Evolutionary conservation across 2,797 vertebrate species (phyloP), one percentile per base, ranked within the genome.

Genomic region (Clarias pachynema): DNA sequence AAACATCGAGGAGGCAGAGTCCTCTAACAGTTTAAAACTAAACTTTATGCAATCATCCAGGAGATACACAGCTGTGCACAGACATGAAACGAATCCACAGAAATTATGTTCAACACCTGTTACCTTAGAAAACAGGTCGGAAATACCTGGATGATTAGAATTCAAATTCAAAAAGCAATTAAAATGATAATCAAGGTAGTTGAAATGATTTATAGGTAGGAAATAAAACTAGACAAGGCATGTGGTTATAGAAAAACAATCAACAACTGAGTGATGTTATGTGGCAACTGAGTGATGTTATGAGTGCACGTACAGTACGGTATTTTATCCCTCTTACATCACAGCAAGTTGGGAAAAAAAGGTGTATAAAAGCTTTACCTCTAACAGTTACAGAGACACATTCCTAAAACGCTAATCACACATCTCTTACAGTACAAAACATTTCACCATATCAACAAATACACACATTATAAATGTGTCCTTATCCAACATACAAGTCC

Each of bases 1-100:
- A 86, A 78, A 49, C 79, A 86, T 18, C 22, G 34, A 75, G 44
- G 44, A 40, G 7, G 9, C 12, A 37, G 65, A 70, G 53, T 12
- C 16, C 14, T 37, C 34, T 37, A 57, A 57, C 31, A 72, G 16
- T 49, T 37, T 6, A 22, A 79, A 82, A 69, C 22, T 24, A 63
- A 73, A 70, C 14, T 53, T 34, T 26, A 34, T 53, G 14, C 18
- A 60, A 5, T 37, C 4, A 20, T 80, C 66, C 22, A 65, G 57
- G 20, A 37, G 65, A 66, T 49, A n/a, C 56, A 16, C 12, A 60
- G 24, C 78, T 26, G 63, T 40, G 12, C 37, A 18, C 34, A 79
- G 34, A 49, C 24, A 34, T 16, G 3, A 65, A 80, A 40, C 8
- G 10, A 79, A 66, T 65, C 60, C 29, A 26, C 15, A 12, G 0